Base-by-base conservation (phyloP, 2,113 vertebrate species). In the Syrrhaptes paradoxus region DNA sequence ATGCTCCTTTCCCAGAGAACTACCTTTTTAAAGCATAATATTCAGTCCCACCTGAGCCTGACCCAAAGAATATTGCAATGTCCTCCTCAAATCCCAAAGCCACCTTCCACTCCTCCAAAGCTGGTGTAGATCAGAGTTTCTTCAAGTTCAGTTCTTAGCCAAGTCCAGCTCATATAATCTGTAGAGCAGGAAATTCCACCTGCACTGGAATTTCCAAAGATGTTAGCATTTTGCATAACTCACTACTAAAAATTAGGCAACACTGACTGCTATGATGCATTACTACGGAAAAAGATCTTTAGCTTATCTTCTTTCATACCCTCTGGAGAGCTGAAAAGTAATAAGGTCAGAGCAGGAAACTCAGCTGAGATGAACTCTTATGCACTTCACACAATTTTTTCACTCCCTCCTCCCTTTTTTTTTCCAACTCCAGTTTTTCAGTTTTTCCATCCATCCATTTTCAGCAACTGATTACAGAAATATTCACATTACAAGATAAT, bases 401-500 rank as follows among this genome's bases (percentile, higher is more conserved):
- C 17, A n/a, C 6, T 5, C 20, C 2, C 10, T 10, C 8, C 20
- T 5, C 5, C 9, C 6, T 1, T 1, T 2, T 32, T 62, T 21
- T 5, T 1, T 4, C 2, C 13, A 68, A 34, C 25, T 78, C 24
- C 13, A 48, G 9, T 59, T 85, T 77, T 70, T 41, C 24, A 29
- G 4, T 66, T 74, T 89, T 78, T 63, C 93, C 52, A 89, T 63
- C 48, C 41, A 11, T 46, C 59, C 4, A 18, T 85, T 95, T 85
- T 77, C 75, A 88, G 29, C 20, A 66, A 73, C 21, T 5, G 26
- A 70, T 65, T 65, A 72, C 58, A 90, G 49, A 88, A 76, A 76
- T 54, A 71, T 3, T 3, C 49, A 63, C 32, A 46, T 83, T 66
- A 57, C 36, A 83, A 66, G 46, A 49, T 29, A 46, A 15, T n/a